Evolutionary conservation across 2,113 vertebrate genomes (phyloP).

Genomic region (Cyanoramphus novaezelandiae): DNA sequence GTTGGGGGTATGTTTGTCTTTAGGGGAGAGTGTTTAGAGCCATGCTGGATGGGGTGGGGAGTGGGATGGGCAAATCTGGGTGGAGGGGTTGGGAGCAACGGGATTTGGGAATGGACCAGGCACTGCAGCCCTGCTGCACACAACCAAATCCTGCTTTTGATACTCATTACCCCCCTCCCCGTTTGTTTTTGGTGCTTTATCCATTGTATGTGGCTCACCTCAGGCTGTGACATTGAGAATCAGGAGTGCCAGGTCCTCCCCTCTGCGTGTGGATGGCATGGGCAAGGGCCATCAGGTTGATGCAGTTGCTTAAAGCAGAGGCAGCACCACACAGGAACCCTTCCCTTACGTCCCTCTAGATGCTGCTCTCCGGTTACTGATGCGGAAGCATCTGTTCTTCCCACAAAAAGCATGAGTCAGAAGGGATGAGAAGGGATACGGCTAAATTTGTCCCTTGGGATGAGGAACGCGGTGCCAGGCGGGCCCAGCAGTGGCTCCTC

Average conservation of each 20-base stretch:
- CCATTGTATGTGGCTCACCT: not conserved
- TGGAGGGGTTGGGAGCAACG: not conserved
- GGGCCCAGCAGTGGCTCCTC: not conserved
- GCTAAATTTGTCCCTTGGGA: constrained; percentile 36
- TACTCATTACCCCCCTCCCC: not conserved
- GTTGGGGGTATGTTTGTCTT: constrained; percentile 21
- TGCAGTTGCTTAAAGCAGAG: not conserved
- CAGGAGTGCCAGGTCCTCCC: not conserved
- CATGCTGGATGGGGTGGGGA: accelerated
- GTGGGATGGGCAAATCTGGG: not conserved
- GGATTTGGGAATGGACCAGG: not conserved
- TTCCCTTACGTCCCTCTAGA: constrained; percentile 25
- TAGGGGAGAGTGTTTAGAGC: constrained; percentile 2
- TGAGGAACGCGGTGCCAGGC: not conserved
- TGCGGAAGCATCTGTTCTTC: constrained; percentile 25
- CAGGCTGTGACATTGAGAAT: not conserved
- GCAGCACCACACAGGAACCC: not conserved
- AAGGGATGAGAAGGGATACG: not conserved
- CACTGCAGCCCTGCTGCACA: not conserved
- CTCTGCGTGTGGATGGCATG: not conserved
- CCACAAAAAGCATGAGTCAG: constrained; percentile 32
- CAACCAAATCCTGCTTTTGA: no score
- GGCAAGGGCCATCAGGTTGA: not conserved
- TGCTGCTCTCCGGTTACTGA: constrained; percentile 43
- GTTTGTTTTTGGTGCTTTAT: not conserved